Conservation (phyloP, 1,140 invertebrate species). For the Leptinotarsa texana region DNA sequence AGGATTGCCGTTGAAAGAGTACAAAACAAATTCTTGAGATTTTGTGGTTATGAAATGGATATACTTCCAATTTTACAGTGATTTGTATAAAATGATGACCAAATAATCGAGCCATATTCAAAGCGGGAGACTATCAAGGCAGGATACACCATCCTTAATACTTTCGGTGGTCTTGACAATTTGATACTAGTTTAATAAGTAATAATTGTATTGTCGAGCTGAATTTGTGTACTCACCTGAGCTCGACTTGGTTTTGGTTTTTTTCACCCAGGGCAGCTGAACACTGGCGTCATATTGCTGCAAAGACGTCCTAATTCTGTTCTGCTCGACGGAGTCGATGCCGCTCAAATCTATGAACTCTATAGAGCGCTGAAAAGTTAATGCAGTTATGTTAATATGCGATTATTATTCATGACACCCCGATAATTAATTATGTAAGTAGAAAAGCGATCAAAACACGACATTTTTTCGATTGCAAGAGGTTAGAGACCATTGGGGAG, state of each 20-base stretch:
- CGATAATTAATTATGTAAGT: slow-evolving; percentile 12
- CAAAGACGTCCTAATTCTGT: slow-evolving; percentile 43
- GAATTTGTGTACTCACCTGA: background rate
- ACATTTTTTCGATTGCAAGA: slow-evolving; percentile 1
- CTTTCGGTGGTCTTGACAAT: too few relatives aligned
- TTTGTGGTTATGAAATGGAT: too few relatives aligned
- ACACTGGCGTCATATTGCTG: slow-evolving; percentile 39
- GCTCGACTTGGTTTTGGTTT: background rate
- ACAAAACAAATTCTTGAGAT: too few relatives aligned
- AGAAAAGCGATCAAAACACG: background rate
- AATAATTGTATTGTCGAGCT: too few relatives aligned
- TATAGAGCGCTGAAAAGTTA: slow-evolving; percentile 36
- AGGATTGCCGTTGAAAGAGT: too few relatives aligned
- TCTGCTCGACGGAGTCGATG: slow-evolving; percentile 48
- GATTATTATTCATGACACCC: background rate
- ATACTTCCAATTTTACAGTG: too few relatives aligned
- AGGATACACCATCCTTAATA: too few relatives aligned
- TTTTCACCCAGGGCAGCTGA: slow-evolving; percentile 48
- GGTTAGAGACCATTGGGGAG: slow-evolving; percentile 3
- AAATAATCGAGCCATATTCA: too few relatives aligned
- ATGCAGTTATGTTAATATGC: background rate
- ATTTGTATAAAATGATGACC: too few relatives aligned
- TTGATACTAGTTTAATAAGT: too few relatives aligned
- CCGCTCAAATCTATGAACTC: slow-evolving; percentile 51
- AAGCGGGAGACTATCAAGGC: too few relatives aligned